These are phyloP conservation scores for Oncopeltus fasciatus DNA, from an alignment of 1,140 invertebrate species.

Conservation along the genomic window DNA sequence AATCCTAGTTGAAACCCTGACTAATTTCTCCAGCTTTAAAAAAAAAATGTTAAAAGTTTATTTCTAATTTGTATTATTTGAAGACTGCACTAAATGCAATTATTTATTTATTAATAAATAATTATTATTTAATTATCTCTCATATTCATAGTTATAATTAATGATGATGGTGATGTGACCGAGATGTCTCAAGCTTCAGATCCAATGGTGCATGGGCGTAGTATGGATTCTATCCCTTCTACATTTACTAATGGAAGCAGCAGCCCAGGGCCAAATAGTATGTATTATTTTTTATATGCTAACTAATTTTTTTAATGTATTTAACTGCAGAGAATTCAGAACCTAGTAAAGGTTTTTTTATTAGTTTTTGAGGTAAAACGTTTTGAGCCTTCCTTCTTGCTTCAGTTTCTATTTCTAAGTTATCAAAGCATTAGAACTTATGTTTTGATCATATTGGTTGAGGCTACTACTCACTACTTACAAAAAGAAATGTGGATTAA, in stretches of 20 bases:
- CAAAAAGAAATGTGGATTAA: too few relatives aligned
- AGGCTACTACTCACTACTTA: too few relatives aligned
- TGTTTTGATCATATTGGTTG: neutral
- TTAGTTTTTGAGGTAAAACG: too few relatives aligned
- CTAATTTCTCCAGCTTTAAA: too few relatives aligned
- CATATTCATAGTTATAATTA: slow-evolving; percentile 51
- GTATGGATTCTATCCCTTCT: slow-evolving; percentile 79
- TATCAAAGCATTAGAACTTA: neutral
- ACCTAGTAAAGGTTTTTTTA: too few relatives aligned
- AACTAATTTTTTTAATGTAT: too few relatives aligned
- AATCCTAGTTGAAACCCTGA: too few relatives aligned
- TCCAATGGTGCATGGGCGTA: slow-evolving; percentile 53
- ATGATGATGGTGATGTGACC: slow-evolving; percentile 47
- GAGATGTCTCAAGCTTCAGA: slow-evolving; percentile 41
- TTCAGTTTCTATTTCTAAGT: neutral
- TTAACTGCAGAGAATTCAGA: too few relatives aligned
- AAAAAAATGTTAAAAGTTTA: too few relatives aligned
- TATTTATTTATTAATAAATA: too few relatives aligned
- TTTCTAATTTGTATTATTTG: too few relatives aligned
- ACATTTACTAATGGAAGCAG: slow-evolving; percentile 77
- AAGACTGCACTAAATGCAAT: too few relatives aligned
- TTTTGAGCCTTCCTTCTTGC: neutral
- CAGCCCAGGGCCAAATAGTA: slow-evolving; percentile 50
- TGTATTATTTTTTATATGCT: slow-evolving; percentile 26
- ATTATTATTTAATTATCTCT: neutral